These are phyloP conservation scores for Penaeus japonicus DNA, from an alignment of 1,140 invertebrate species.

Conservation along the genomic window DNA sequence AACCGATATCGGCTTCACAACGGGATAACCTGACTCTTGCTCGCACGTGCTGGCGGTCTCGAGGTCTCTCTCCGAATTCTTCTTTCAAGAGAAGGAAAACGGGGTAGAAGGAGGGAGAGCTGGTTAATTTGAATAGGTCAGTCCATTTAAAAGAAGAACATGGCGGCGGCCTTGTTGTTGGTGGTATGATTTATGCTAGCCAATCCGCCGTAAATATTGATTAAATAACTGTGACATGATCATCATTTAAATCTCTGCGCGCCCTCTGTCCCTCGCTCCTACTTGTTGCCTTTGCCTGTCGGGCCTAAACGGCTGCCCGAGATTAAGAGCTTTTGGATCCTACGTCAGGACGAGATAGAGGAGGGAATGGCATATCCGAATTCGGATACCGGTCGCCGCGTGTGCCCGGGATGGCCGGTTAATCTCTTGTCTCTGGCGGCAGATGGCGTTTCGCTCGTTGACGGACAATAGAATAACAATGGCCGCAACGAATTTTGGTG, in stretches of 20 bases:
- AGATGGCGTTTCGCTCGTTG: constrained; percentile 59
- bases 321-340: not conserved
- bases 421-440: constrained; percentile 42
- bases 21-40: constrained; percentile 20
- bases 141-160: constrained; percentile 51
- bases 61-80: not conserved
- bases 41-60: not conserved
- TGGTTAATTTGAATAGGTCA: constrained; percentile 56
- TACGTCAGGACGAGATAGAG: not conserved
- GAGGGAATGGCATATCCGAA: not conserved
- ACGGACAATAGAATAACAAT: constrained; percentile 59
- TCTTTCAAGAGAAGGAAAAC: not conserved
- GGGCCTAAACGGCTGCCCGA: not conserved
- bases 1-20: not conserved
- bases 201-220: constrained; percentile 60
- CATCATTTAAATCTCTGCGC: constrained; percentile 60
- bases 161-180: constrained; percentile 53
- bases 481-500: constrained; percentile 58
- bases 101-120: not conserved
- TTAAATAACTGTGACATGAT: constrained; percentile 61
- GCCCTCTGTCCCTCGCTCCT: constrained; percentile 47
- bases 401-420: constrained; percentile 44
- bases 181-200: constrained; percentile 57
- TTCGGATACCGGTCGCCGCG: not conserved
- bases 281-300: constrained; percentile 29